phyloP scores from a whole-genome alignment of 2,113 vertebrate species.

The Probosciger aterrimus region DNA sequence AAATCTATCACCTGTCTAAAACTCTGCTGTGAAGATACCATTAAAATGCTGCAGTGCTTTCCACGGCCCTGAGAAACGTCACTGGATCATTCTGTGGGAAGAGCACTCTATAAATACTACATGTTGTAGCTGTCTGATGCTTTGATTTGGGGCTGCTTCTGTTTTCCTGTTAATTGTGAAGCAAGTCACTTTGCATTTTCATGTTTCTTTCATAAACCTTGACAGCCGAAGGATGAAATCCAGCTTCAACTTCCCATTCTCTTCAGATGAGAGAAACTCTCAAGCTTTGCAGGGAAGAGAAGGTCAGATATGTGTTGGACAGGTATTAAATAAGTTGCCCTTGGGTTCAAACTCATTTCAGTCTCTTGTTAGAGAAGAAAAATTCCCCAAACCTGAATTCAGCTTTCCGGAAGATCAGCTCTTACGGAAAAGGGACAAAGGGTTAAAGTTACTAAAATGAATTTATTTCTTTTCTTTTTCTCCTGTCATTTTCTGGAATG shows the following conservation, averaged over 20 bases:
- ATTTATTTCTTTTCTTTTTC: not conserved
- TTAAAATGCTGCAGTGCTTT: not conserved
- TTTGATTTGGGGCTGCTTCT: constrained; percentile 22
- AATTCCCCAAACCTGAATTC: not conserved
- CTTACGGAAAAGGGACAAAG: not conserved
- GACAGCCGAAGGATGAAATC: constrained; percentile 16
- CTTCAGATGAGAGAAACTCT: not conserved
- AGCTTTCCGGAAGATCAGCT: not conserved
- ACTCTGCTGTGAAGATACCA: not conserved
- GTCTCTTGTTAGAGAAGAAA: not conserved
- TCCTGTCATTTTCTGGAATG: not conserved
- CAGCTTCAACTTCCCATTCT: constrained; percentile 2
- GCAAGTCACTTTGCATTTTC: constrained; percentile 35
- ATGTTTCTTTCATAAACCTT: constrained; percentile 22
- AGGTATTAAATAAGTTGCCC: constrained; percentile 44
- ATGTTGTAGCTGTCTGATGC: not conserved
- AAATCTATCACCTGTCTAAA: not conserved
- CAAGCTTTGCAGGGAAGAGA: not conserved
- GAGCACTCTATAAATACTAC: not conserved
- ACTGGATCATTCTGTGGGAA: not conserved
- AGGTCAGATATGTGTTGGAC: constrained; percentile 31
- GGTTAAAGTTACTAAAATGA: not conserved
- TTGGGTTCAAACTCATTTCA: constrained; percentile 57
- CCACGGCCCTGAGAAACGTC: not conserved
- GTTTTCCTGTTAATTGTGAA: constrained; percentile 32